phyloP scores from a whole-genome alignment of 2,113 vertebrate genomes.

The Prunella himalayana region DNA sequence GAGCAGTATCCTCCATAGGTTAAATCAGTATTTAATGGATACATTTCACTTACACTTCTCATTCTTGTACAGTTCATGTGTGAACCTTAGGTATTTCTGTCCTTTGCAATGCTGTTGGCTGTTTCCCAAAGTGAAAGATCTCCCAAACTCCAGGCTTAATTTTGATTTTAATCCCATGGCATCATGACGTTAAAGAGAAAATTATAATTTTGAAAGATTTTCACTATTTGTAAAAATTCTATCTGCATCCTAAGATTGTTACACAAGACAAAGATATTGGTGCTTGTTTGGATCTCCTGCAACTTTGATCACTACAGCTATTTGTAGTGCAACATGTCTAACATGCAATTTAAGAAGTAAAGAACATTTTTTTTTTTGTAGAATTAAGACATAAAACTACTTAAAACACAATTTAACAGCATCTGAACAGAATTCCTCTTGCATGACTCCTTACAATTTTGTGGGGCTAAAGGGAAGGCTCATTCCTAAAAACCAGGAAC shows the following conservation, averaged over 20 bases:
- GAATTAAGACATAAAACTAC: background rate
- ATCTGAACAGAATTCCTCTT: background rate
- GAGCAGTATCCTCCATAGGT: background rate
- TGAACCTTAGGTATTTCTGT: background rate
- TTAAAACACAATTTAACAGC: fast-evolving
- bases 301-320: background rate
- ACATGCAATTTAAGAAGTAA: background rate
- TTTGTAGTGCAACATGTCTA: too few species aligned
- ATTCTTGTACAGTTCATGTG: background rate
- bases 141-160: background rate
- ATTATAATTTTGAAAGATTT: background rate
- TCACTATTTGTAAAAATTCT: background rate
- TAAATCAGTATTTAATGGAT: background rate
- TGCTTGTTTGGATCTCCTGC: background rate
- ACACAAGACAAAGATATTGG: background rate
- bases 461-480: background rate
- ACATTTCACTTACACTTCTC: background rate
- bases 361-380: background rate
- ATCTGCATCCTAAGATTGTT: background rate
- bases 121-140: background rate
- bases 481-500: fast-evolving
- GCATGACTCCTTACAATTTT: background rate
- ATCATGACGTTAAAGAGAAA: background rate
- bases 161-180: background rate
- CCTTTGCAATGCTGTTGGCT: background rate